Evolutionary conservation across 1,140 invertebrate genomes (phyloP).

Genomic region (Parasteatoda tepidariorum): DNA sequence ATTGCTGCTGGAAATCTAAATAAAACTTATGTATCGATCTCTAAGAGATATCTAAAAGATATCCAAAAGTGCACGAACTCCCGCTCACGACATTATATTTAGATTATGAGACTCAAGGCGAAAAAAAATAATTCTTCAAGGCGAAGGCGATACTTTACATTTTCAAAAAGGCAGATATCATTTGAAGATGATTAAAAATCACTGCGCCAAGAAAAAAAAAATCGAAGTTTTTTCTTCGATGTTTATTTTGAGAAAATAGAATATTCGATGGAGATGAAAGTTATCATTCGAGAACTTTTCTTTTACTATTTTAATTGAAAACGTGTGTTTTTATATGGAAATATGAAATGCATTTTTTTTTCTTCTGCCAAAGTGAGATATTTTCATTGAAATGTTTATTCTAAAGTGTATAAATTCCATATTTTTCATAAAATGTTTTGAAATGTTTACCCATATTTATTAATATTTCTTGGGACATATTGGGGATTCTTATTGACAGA

Average conservation of each 20-base stretch:
- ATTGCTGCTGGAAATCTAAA: slow-evolving; percentile 35
- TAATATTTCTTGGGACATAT: not conserved
- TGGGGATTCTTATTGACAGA: not conserved
- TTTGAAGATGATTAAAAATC: slow-evolving; percentile 43
- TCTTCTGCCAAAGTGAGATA: not conserved
- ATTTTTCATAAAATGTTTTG: not conserved
- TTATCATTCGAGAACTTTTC: not conserved
- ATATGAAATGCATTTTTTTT: not conserved
- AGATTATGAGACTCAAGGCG: slow-evolving; percentile 45
- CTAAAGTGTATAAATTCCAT: not conserved
- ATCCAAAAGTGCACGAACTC: too few species aligned
- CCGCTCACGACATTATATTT: slow-evolving; percentile 33
- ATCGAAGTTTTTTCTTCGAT: not conserved
- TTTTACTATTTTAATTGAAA: not conserved
- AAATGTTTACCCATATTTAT: not conserved
- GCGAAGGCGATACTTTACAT: not conserved
- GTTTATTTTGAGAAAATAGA: not conserved
- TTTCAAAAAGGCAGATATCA: slow-evolving; percentile 6
- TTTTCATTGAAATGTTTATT: not conserved
- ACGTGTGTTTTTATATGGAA: not conserved
- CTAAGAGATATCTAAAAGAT: not conserved
- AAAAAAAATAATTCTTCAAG: slow-evolving; percentile 24
- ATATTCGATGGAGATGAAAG: not conserved
- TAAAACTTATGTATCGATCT: slow-evolving; percentile 20
- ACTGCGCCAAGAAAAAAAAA: not conserved